Percentiles rank a stretch among this genome's conserved stretches.
phyloP scores from a whole-genome alignment of 2,888 invertebrate species.

The Cerastoderma edule region DNA sequence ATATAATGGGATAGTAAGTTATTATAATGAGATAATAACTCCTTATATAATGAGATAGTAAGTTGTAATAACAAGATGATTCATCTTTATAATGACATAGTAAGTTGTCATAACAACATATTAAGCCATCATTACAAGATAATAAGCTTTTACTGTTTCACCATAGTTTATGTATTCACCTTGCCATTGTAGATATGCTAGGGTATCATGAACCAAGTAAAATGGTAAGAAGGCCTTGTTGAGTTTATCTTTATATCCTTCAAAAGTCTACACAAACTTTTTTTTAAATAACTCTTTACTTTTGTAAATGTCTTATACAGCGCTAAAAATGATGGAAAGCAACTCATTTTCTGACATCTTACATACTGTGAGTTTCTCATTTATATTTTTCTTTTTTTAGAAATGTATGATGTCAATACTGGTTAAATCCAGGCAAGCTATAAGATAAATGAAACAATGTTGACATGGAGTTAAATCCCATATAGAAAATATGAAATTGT shows the following conservation, averaged over 20 bases:
- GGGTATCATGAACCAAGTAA: constrained; percentile 38
- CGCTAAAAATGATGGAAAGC: no score
- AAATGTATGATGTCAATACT: no score
- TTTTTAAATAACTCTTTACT: not conserved
- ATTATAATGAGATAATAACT: no score
- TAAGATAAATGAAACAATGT: no score
- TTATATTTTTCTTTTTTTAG: no score
- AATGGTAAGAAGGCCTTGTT: constrained; percentile 42
- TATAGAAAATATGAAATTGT: no score
- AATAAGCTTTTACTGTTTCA: not conserved
- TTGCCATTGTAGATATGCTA: constrained; percentile 24
- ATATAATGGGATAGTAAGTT: no score
- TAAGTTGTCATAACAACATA: not conserved
- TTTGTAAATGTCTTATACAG: no score
- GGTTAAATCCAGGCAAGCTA: no score
- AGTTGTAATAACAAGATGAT: not conserved
- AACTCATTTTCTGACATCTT: no score
- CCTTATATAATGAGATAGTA: not conserved
- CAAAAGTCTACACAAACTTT: not conserved
- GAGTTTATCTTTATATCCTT: not conserved
- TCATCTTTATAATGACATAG: not conserved
- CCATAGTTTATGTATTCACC: not conserved
- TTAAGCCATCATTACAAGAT: not conserved
- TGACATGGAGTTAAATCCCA: no score
- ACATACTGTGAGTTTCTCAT: no score